A percentile compares a stretch with the other conserved stretches of the same genome.
phyloP scores from a whole-genome alignment of 2,113 vertebrate genomes.

The Lota lota region DNA sequence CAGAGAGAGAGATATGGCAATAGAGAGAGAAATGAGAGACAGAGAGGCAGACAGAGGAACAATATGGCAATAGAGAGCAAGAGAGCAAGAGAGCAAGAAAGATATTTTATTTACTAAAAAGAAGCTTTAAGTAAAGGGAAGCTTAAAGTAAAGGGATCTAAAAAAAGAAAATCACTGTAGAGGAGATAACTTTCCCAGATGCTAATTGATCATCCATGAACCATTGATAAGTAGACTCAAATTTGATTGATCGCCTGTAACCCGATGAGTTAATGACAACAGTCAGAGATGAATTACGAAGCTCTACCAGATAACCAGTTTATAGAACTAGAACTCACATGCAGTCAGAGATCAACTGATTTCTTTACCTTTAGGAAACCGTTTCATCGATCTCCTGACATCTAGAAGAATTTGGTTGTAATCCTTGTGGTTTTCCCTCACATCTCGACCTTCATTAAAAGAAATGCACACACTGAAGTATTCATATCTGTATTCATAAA shows the following conservation, averaged over 20 bases:
- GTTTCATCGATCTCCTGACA: conserved; percentile 76
- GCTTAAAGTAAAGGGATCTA: too few relatives aligned
- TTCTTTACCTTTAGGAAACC: conserved; percentile 76
- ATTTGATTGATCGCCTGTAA: background rate
- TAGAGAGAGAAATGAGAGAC: too few relatives aligned
- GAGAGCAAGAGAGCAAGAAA: too few relatives aligned
- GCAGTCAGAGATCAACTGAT: background rate
- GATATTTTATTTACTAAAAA: too few relatives aligned
- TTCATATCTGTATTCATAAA: too few relatives aligned
- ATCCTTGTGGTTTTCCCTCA: conserved; percentile 75
- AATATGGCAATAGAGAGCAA: too few relatives aligned
- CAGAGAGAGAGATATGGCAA: background rate
- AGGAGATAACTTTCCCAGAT: too few relatives aligned
- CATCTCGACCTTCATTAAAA: conserved; percentile 60
- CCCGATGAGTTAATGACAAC: background rate
- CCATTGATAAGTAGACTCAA: background rate
- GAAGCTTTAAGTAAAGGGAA: too few relatives aligned
- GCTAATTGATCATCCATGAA: too few relatives aligned
- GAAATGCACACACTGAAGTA: background rate
- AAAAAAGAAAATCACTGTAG: too few relatives aligned
- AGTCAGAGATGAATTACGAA: background rate
- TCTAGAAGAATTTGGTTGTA: conserved; percentile 81
- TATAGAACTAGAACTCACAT: background rate
- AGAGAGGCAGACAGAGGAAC: background rate
- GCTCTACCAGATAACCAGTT: background rate